Evolutionary conservation across 2,888 invertebrate genomes (phyloP).

Genomic region (Silvanus unidentatus): DNA sequence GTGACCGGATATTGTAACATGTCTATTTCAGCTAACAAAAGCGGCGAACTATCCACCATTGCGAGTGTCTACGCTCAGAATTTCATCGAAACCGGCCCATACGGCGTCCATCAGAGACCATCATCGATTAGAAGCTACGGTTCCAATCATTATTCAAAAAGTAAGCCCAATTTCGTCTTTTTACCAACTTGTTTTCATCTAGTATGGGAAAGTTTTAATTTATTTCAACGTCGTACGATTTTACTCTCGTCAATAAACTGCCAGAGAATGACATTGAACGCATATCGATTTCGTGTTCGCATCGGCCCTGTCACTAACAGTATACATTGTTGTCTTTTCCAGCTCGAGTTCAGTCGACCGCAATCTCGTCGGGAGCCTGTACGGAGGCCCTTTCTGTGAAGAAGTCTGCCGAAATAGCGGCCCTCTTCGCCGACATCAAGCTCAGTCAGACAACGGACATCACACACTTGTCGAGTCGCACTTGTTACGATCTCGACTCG

Average conservation of each 20-base stretch:
- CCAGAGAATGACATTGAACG: too few species aligned
- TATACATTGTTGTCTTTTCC: not conserved
- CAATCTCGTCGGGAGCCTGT: constrained; percentile 29
- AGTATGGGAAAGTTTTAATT: not conserved
- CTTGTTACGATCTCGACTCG: constrained; percentile 25
- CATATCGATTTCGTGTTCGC: not conserved
- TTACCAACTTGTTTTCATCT: constrained; percentile 2
- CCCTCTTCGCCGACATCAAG: constrained; percentile 72
- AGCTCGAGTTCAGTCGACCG: constrained; percentile 23
- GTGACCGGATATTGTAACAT: constrained; percentile 68
- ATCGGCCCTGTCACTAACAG: not conserved
- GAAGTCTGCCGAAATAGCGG: constrained; percentile 84
- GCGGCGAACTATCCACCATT: constrained; percentile 37
- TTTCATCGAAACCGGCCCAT: constrained; percentile 23
- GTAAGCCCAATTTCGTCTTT: constrained; percentile 9
- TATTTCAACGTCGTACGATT: too few species aligned
- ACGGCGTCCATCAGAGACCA: constrained; percentile 31
- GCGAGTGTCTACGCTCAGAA: constrained; percentile 37
- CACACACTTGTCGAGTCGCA: constrained; percentile 43
- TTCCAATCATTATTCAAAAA: constrained; percentile 16
- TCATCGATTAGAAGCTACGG: constrained; percentile 27
- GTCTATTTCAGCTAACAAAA: constrained; percentile 50
- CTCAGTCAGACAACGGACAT: constrained; percentile 67
- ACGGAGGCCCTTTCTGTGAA: constrained; percentile 74
- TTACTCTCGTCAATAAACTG: too few species aligned